Evolutionary conservation across 2,888 invertebrate species (phyloP).

Genomic region (Orgyia antiqua): DNA sequence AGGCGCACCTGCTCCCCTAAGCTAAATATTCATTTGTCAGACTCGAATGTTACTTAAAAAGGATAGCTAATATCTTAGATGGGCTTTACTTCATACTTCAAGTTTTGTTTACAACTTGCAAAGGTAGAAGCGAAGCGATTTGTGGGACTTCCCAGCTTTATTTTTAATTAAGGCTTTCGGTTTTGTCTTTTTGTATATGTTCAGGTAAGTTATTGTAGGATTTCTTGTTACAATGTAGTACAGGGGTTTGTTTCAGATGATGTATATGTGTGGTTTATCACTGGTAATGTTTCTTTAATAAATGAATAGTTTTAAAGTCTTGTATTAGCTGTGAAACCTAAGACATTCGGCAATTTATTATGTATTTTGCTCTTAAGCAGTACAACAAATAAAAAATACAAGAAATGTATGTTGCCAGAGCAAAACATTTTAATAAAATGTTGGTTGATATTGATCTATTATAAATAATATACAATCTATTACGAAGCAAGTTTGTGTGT

Average conservation of each 20-base stretch:
- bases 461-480: too few species aligned
- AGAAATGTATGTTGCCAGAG: too few species aligned
- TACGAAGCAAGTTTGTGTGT: background rate
- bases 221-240: background rate
- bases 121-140: conserved; percentile 15
- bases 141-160: conserved; percentile 12
- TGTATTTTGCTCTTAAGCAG: too few species aligned
- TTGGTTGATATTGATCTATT: too few species aligned
- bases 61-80: conserved; percentile 71
- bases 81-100: conserved; percentile 41
- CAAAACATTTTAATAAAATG: too few species aligned
- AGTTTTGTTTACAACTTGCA: conserved; percentile 44
- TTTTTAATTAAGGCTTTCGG: conserved; percentile 20
- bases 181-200: conserved; percentile 6
- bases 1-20: conserved; percentile 52
- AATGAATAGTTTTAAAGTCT: too few species aligned
- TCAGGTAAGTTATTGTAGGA: background rate
- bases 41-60: conserved; percentile 63
- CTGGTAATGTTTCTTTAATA: too few species aligned
- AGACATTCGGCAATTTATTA: too few species aligned
- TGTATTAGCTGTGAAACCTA: too few species aligned
- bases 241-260: too few species aligned
- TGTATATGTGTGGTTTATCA: too few species aligned
- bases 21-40: conserved; percentile 72
- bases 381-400: too few species aligned